Percentiles rank a stretch among this genome's conserved stretches.
Evolutionary conservation across 2,888 invertebrate species (phyloP).

Genomic region (Himalopsyche kuldschensis): DNA sequence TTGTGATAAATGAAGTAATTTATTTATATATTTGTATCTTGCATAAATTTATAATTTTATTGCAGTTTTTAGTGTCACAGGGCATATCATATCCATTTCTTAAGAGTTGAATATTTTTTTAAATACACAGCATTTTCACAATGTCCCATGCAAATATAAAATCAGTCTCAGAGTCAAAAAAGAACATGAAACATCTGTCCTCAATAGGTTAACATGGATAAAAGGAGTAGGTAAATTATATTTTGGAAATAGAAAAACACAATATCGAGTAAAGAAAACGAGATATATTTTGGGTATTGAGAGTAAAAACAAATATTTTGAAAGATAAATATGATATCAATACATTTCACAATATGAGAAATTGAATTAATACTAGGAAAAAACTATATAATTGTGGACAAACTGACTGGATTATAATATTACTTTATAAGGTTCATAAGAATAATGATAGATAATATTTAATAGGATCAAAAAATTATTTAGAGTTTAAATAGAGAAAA

Average conservation of each 20-base stretch:
- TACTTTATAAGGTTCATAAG: slow-evolving; percentile 8
- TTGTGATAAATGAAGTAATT: too few species aligned
- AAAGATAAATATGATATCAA: not conserved
- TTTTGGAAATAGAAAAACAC: not conserved
- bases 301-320: slow-evolving; percentile 7
- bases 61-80: too few species aligned
- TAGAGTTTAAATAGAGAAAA: not conserved
- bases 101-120: too few species aligned
- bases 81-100: too few species aligned
- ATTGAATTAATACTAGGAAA: slow-evolving; percentile 15
- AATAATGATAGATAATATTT: not conserved
- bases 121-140: too few species aligned
- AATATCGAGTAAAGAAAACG: slow-evolving; percentile 26
- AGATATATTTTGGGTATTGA: slow-evolving; percentile 33
- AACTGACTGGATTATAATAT: slow-evolving; percentile 24
- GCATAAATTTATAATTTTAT: too few species aligned
- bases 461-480: slow-evolving; percentile 2
- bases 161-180: too few species aligned
- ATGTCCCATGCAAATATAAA: too few species aligned
- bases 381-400: slow-evolving; percentile 12
- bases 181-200: too few species aligned
- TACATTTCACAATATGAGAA: slow-evolving; percentile 10
- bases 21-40: too few species aligned
- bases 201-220: not conserved
- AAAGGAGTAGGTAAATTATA: not conserved